Base-by-base conservation (phyloP, 2,797 vertebrate species). In the Gila robusta region DNA sequence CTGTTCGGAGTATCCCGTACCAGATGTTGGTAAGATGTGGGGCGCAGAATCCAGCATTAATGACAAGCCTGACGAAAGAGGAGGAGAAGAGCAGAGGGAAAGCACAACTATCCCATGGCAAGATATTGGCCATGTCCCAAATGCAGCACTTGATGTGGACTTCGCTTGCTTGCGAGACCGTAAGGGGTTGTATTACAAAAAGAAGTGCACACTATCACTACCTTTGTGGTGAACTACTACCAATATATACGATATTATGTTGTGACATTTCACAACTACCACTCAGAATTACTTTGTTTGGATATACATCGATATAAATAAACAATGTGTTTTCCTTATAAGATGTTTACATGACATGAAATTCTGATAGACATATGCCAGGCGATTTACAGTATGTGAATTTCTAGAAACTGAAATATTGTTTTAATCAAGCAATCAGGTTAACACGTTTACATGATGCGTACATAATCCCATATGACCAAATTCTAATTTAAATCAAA, bases 1-100 rank as follows among this genome's bases (percentile, higher is more conserved):
- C 88, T 54, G 87, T 87, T 87, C 28, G 73, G 85, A 85, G 73
- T 66, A 81, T 82, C 91, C 91, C 88, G 90, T 81, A 77, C 93
- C 94, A 95, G 95, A 94, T 95, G 94, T 94, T 81, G 44, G 87
- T 82, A 79, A 87, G 66, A 89, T 84, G 78, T 92, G 83, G 78
- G 47, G 90, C 72, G 85, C 91, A 94, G 92, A 89, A 92, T 94
- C 89, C 83, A 1, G 90, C 83, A 92, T 93, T 95, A 95, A 94
- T 94, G 93, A 94, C 92, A 94, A 83, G 87, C 62, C 66, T 69
- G 52, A 86, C 73, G 47, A 83, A 87, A 73, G 91, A 78, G 91
- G 88, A 82, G 80, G 88, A 91, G 91, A 88, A 91, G 91, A 92
- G 89, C 89, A 93, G 91, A 89, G 73, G 81, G 86, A 88, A 85